Evolutionary conservation across 2,797 vertebrate genomes (phyloP), one percentile per base, ranked within the genome.

Genomic region (Aselliscus stoliczkanus): DNA sequence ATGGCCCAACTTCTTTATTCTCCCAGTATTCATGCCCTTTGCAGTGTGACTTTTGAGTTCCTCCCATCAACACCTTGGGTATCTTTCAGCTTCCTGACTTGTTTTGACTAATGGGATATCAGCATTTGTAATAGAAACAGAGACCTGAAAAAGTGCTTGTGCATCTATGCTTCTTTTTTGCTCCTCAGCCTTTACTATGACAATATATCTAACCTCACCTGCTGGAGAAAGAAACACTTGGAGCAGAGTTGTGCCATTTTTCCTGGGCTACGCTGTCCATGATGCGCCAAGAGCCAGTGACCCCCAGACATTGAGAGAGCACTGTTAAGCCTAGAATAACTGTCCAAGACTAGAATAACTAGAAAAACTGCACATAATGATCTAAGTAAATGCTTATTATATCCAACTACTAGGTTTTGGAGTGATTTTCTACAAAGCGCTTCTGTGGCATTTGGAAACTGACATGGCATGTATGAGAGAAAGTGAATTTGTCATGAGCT

Each of bases 201-300:
- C 39, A 82, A 34, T 25, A 8, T 4, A 15, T 1, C 31, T 56
- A 77, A 11, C 17, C 5, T 31, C 20, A 25, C 9, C 37, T 7
- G 29, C 31, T 1, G 2, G 11, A 87, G 58, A 7, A 69, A 23
- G 20, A 86, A 25, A 52, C 21, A 29, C 21, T 12, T 17, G 18
- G 0, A 39, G 1, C 20, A 60, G 3, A 50, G 25, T 0, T 44
- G 34, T n/a, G 3, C 20, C 42, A 6, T 14, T 44, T 56, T 4
- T 21, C 31, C 20, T 9, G 7, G 27, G 20, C 6, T 21, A 73
- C 44, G 5, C 70, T 47, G 5, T 37, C 18, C 44, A 1, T 25
- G 62, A 54, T 23, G 15, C 21, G 0, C 23, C 5, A 21, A 72
- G 37, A 65, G 4, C 21, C 37, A 52, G 58, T 1, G 21, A 44